These are phyloP conservation scores for Carcharodon carcharias DNA, from an alignment of 2,797 vertebrate species.

Conservation along the genomic window DNA sequence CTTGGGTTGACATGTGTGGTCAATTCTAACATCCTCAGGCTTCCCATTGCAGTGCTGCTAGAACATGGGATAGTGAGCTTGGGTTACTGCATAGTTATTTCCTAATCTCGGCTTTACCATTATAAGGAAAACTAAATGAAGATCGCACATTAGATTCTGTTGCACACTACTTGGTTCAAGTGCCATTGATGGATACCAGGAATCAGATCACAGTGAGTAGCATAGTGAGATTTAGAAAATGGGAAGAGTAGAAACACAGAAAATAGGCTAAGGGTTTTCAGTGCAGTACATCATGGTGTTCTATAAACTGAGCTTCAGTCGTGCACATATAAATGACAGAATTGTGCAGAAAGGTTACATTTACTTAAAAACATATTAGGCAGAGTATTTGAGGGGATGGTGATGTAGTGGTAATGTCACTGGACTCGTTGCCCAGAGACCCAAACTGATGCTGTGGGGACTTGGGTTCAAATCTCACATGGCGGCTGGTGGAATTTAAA, in stretches of 20 bases:
- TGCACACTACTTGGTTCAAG: not conserved
- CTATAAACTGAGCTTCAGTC: not conserved
- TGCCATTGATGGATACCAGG: not conserved
- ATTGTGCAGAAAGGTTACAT: not conserved
- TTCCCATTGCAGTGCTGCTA: not conserved
- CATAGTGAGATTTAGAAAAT: not conserved
- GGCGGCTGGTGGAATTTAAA: too few relatives aligned
- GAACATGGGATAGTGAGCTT: not conserved
- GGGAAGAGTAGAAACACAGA: not conserved
- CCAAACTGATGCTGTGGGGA: too few relatives aligned
- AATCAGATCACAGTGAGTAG: not conserved
- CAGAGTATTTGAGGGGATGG: too few relatives aligned
- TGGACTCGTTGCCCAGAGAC: too few relatives aligned
- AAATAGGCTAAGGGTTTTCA: not conserved
- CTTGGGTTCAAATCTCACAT: too few relatives aligned
- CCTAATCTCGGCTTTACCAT: not conserved
- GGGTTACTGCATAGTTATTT: not conserved
- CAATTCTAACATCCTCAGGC: not conserved
- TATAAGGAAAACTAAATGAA: not conserved
- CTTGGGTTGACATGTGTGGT: not conserved
- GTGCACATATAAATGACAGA: not conserved
- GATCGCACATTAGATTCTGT: not conserved
- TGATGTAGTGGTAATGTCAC: too few relatives aligned
- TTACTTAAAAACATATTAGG: not conserved
- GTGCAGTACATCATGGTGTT: not conserved